Evolutionary conservation across 92 coral and sea anemone species (phyloP).

Genomic region (Actinernus sp.): DNA sequence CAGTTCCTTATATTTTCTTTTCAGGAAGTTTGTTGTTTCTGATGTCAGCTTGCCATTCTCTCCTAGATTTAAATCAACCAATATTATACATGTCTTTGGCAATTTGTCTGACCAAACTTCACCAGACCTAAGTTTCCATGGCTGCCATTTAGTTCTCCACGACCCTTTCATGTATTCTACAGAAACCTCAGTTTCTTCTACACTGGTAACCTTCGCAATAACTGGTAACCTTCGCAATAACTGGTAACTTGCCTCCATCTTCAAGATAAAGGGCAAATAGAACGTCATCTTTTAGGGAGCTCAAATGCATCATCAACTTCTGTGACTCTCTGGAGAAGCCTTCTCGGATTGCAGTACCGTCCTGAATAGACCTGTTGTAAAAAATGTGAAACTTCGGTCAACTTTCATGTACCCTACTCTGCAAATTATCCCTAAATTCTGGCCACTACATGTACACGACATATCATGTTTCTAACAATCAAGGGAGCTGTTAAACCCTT

Average conservation of each 20-base stretch:
- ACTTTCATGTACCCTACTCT: too few species aligned
- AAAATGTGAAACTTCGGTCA: too few species aligned
- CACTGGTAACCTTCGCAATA: background rate
- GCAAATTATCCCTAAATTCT: too few species aligned
- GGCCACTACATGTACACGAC: too few species aligned
- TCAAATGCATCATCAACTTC: background rate
- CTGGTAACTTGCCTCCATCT: too few species aligned
- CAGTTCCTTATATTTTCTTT: background rate
- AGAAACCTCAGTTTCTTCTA: background rate
- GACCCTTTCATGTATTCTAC: conserved; percentile 2
- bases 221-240: background rate
- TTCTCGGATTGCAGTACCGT: background rate
- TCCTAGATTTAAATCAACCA: background rate
- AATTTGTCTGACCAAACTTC: background rate
- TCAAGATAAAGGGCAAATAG: background rate
- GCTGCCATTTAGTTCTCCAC: background rate
- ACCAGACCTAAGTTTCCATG: background rate
- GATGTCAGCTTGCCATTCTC: background rate
- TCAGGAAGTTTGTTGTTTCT: background rate
- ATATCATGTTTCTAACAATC: too few species aligned
- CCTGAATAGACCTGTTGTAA: background rate
- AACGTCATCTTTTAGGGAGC: background rate
- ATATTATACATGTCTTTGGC: conserved; percentile 1
- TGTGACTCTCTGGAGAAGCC: background rate
- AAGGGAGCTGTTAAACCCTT: too few species aligned